phyloP scores from a whole-genome alignment of 2,888 invertebrate genomes.

The Arctia plantaginis region DNA sequence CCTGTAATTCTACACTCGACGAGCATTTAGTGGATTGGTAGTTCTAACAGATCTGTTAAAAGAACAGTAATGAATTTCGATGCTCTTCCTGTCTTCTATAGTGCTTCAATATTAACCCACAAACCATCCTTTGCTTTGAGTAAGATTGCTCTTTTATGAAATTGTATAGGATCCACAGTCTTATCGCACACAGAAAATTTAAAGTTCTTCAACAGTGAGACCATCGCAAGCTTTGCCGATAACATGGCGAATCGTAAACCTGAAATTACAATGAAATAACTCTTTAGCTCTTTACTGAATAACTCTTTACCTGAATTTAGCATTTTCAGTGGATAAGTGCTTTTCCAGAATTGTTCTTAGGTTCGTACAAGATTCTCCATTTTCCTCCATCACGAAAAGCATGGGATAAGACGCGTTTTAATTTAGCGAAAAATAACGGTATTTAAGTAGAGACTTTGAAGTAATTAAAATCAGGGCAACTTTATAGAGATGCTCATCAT shows the following conservation, averaged over 20 bases:
- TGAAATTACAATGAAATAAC: conserved; percentile 54
- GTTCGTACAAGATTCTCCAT: no score
- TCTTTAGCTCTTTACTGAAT: no score
- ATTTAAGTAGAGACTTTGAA: background rate
- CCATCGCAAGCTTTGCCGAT: conserved; percentile 81
- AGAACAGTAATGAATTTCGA: background rate
- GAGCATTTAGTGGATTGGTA: background rate
- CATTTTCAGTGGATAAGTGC: background rate
- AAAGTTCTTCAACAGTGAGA: conserved; percentile 77
- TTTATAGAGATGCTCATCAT: no score
- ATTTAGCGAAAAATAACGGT: background rate
- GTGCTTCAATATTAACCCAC: conserved; percentile 71
- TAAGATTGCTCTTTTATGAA: conserved; percentile 69
- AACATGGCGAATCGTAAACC: conserved; percentile 84
- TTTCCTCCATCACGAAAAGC: background rate
- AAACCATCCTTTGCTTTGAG: conserved; percentile 74
- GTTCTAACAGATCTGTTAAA: background rate
- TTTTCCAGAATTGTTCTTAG: no score
- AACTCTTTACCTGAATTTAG: no score
- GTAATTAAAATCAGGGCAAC: background rate
- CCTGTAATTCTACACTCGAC: background rate
- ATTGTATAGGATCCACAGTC: conserved; percentile 74
- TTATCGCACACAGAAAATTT: conserved; percentile 71
- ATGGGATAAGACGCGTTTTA: background rate
- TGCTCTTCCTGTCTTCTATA: conserved; percentile 33